Percentiles rank a stretch among this genome's conserved stretches.
phyloP scores from a whole-genome alignment of 2,797 vertebrate genomes.

The Periophthalmus magnuspinnatus region DNA sequence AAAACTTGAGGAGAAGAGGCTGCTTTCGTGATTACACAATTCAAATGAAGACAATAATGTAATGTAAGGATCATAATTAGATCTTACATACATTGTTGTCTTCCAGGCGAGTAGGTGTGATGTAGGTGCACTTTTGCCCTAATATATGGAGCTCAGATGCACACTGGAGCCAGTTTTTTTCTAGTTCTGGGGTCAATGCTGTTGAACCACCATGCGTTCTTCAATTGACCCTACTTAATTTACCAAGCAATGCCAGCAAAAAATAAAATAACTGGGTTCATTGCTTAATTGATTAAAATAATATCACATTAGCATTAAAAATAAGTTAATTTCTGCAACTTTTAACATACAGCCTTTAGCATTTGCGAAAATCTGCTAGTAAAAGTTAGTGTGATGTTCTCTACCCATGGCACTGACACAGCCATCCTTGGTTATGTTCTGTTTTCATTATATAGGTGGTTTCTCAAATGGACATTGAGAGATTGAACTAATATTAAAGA shows the following conservation, averaged over 20 bases:
- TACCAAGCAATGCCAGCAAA: too few species aligned
- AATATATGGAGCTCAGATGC: not conserved
- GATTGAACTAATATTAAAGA: constrained; percentile 47
- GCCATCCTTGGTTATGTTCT: too few species aligned
- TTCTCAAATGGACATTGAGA: constrained; percentile 5
- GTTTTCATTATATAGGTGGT: not conserved
- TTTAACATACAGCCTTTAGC: too few species aligned
- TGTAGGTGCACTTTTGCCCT: not conserved
- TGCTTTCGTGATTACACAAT: too few species aligned
- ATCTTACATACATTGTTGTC: not conserved
- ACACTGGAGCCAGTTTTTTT: not conserved
- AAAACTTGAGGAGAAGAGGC: too few species aligned
- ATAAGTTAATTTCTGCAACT: too few species aligned
- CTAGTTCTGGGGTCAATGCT: not conserved
- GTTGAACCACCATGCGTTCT: not conserved
- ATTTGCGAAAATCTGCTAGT: not conserved
- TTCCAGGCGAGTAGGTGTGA: not conserved
- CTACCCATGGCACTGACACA: not conserved
- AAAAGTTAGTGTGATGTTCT: not conserved
- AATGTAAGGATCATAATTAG: not conserved
- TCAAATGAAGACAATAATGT: too few species aligned
- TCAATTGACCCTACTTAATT: not conserved
- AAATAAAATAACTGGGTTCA: too few species aligned
- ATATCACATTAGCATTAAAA: too few species aligned
- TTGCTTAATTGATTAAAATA: too few species aligned